Evolutionary conservation across 2,888 invertebrate genomes (phyloP).

Genomic region (Aleiodes leptofemur): DNA sequence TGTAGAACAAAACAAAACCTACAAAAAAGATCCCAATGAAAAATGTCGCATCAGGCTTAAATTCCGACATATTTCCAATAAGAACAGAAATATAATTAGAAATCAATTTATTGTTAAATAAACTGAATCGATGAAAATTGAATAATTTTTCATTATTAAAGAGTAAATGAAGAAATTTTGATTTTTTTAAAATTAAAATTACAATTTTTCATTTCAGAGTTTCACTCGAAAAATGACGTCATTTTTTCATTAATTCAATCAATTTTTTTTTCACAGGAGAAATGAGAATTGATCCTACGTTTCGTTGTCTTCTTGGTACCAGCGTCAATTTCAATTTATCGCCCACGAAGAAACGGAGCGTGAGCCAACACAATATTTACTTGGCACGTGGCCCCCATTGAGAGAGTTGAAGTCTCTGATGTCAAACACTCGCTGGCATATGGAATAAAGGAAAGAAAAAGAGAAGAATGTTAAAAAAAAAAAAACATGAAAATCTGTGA

Average conservation of each 20-base stretch:
- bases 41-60: no score
- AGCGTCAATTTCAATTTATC: constrained; percentile 61
- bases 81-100: no score
- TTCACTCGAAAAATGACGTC: neutral
- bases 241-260: neutral
- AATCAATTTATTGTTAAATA: no score
- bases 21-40: no score
- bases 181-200: no score
- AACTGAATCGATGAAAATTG: no score
- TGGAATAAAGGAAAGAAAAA: constrained; percentile 20
- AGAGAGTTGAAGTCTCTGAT: constrained; percentile 37
- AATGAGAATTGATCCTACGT: constrained; percentile 36
- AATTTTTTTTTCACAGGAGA: neutral
- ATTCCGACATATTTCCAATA: no score
- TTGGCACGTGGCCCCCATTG: constrained; percentile 34
- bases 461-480: neutral
- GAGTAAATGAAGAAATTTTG: no score
- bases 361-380: constrained; percentile 29
- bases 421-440: constrained; percentile 36
- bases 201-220: no score
- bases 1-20: no score
- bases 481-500: no score
- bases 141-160: no score
- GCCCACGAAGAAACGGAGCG: constrained; percentile 42
- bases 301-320: constrained; percentile 48